Evolutionary conservation across 2,888 invertebrate genomes (phyloP).

Genomic region (Temnothorax ravouxi): DNA sequence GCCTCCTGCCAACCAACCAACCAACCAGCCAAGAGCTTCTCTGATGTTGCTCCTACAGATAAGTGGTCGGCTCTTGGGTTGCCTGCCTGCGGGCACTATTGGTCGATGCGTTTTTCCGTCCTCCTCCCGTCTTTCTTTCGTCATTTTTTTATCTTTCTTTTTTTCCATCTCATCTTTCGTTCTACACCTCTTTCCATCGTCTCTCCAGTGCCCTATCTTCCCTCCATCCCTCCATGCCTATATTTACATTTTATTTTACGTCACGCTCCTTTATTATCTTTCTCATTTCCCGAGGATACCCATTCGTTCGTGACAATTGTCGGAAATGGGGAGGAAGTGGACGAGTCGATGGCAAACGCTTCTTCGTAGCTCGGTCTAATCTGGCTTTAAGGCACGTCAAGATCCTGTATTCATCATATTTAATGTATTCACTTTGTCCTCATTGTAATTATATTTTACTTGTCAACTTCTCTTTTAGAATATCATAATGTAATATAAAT

Average conservation of each 20-base stretch:
- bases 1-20: constrained; percentile 81
- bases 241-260: constrained; percentile 83
- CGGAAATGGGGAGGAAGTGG: constrained; percentile 77
- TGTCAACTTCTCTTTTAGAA: neutral
- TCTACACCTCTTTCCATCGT: constrained; percentile 58
- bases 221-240: constrained; percentile 63
- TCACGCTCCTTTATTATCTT: constrained; percentile 81
- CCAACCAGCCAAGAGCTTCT: constrained; percentile 82
- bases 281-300: constrained; percentile 78
- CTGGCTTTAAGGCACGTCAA: constrained; percentile 62
- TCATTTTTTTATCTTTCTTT: constrained; percentile 70
- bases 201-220: constrained; percentile 58
- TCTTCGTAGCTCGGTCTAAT: constrained; percentile 71
- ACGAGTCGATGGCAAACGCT: constrained; percentile 74
- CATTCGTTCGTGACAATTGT: constrained; percentile 77
- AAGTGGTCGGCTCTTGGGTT: constrained; percentile 85
- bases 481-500: neutral
- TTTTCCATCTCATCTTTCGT: constrained; percentile 64
- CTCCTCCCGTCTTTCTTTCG: constrained; percentile 71
- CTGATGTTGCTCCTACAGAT: constrained; percentile 85
- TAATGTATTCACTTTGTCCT: constrained; percentile 30
- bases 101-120: constrained; percentile 82
- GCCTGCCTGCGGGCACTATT: constrained; percentile 83
- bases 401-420: constrained; percentile 8
- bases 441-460: constrained; percentile 15